Base-by-base conservation (phyloP, 2,113 vertebrate species). In the Ictalurus punctatus region DNA sequence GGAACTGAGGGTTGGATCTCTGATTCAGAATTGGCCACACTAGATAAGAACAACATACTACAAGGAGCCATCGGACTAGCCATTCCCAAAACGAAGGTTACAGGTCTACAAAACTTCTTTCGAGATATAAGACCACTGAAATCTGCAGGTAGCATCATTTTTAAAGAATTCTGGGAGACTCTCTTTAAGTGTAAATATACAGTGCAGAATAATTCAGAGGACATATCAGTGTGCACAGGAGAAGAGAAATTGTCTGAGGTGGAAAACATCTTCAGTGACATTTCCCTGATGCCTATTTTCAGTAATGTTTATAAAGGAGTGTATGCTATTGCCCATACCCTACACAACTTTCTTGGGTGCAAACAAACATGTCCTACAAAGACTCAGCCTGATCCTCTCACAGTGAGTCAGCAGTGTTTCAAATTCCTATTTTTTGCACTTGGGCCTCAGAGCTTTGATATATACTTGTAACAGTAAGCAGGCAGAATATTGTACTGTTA, bases 1-100 rank as follows among this genome's bases (percentile, higher is more conserved):
- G 95, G 94, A 19, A 94, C 16, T 23, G 95, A 96, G 40, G 37
- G 81, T 0, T 96, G 95, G 95, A 95, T 95, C 54, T 90, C 90
- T 73, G 94, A 95, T 80, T 92, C 92, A 3, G 69, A 73, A 73
- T 8, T 73, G 16, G 69, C 34, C 34, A 21, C 16, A 37, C 5
- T 34, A 16, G 69, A 71, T 34, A 71, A 71, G 69, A 71, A 34
- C 69, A 37, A 73, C 6, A 73, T 73, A 19, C 30, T 73, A 73
- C 30, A 37, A 37, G 69, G 69, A 73, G 69, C 69, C 34, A 73
- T 73, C 6, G 69, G 91, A 69, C 94, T 85, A 7, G 93, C 93
- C 58, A 56, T 89, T n/a, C 92, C 92, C 0, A 93, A 94, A 90
- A 90, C 91, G 58, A 88, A 92, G n/a, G 91, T 94, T n/a, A 91